Evolutionary conservation across 2,113 vertebrate genomes (phyloP), one percentile per base, ranked within the genome.

Genomic region (Pygoscelis adeliae): DNA sequence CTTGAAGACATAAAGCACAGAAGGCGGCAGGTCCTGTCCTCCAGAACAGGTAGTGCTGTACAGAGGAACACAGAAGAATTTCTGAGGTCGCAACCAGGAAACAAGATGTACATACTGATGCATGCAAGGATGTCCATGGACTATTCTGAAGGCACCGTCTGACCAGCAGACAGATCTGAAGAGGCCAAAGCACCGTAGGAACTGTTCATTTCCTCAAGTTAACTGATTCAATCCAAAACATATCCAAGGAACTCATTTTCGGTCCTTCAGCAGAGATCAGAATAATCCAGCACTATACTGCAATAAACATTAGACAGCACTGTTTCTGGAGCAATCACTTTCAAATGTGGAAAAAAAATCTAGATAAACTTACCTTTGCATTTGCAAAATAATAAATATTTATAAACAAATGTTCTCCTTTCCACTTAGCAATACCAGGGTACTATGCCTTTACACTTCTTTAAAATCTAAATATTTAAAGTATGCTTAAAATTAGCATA

Each of bases 31-130:
- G 9, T 29, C 71, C 23, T 20, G 15, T 44, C 49, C 72, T 49
- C 3, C 0, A 46, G 58, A 59, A 27, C 27, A 14, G 1, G 7
- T 1, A n/a, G 62, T 2, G 4, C 4, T 74, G 30, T 5, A 23
- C 36, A 61, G 36, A 69, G 13, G 25, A 81, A 15, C 13, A 40
- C 69, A 56, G 34, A n/a, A 47, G 16, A 36, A 38, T 10, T 63
- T 26, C 69, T 15, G 38, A 69, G 15, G 6, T 27, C 36, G 18
- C 44, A 58, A 36, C 22, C 38, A 62, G 49, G 59, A 36, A 36
- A 72, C 30, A 11, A 70, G 55, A 52, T 12, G 17, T 5, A 56
- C 30, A 19, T 10, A 26, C 2, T 38, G 63, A 55, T 9, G 26
- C 9, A 17, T 2, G 25, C 1, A 0, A 73, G n/a, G 56, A 46